Evolutionary conservation across 2,888 invertebrate species (phyloP), one percentile per base, ranked within the genome.

Genomic region (Andrena hattorfiana): DNA sequence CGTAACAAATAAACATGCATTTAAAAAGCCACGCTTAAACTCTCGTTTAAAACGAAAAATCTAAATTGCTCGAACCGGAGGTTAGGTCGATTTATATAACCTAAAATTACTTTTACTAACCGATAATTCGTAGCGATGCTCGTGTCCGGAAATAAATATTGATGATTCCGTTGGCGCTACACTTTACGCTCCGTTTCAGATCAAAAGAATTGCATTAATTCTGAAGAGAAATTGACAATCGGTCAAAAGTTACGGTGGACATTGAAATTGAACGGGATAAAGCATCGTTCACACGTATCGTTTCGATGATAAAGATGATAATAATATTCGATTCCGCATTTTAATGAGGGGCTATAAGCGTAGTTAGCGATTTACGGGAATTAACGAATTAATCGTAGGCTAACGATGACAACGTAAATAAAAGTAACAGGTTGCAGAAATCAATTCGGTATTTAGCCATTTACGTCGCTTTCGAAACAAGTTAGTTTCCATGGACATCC

Each of bases 381-480:
- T 77, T 20, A 62, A 10, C 56, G 7, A 62, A 71, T 48, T 54
- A 77, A 20, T 13, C 32, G 2, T 70, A 71, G 23, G 30, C 13
- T 8, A 71, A 30, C 26, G 30, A 8, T 54, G 16, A 62, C 20
- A 66, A 66, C 60, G 20, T 32, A 20, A 71, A 67, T 71, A 56
- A 67, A 54, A 71, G 23, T 71, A 77, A 71, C 49, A 66, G 49
- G 42, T 60, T 64, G 26, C 62, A 62, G 32, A 67, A 80, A 63
- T 56, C 63, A 69, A 51, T 77, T 23, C 10, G 30, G 42, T 62
- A 62, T 77, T 71, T 63, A 63, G 49, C 71, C n/a, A 62, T 71
- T 71, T 63, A 59, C 49, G n/a, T 20, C 49, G 10, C 54, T 32
- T 42, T 72, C 49, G 32, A 49, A 56, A 68, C 72, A 79, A 81